Percentiles rank a stretch among this genome's conserved stretches.
Conservation (phyloP, 2,797 vertebrate species). For the Mustela erminea region DNA sequence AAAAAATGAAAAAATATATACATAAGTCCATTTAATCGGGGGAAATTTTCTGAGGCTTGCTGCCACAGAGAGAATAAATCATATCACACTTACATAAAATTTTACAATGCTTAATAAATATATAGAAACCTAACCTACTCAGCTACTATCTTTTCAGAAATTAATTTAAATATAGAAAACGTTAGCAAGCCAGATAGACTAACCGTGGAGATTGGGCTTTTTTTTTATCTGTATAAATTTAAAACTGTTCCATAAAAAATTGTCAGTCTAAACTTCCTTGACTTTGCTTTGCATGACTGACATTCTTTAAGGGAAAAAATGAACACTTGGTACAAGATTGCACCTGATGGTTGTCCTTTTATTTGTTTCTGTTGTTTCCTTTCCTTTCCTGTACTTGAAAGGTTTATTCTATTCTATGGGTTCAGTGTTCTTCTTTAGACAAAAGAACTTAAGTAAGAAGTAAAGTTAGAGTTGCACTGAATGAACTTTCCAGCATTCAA, state of each 20-base stretch:
- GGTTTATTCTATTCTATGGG: slow-evolving; percentile 1
- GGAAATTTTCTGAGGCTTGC: neutral
- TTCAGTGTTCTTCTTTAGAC: slow-evolving; percentile 29
- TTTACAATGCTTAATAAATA: neutral
- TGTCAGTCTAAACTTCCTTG: neutral
- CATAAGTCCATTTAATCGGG: neutral
- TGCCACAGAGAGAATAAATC: neutral
- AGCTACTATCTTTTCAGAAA: slow-evolving; percentile 7
- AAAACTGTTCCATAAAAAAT: slow-evolving; percentile 4
- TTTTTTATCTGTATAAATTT: neutral
- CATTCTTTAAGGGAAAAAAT: neutral
- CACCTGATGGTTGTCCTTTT: neutral
- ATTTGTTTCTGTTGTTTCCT: slow-evolving; percentile 21
- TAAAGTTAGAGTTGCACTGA: slow-evolving; percentile 30
- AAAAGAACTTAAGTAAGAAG: slow-evolving; percentile 63
- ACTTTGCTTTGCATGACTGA: neutral
- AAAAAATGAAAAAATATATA: neutral
- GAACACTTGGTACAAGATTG: neutral
- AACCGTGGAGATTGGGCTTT: neutral
- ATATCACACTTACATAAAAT: neutral
- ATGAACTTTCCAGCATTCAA: slow-evolving; percentile 21
- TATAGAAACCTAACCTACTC: neutral
- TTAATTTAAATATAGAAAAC: slow-evolving; percentile 37
- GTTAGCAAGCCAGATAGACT: neutral
- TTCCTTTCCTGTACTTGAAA: neutral